Conservation (phyloP, 2,888 invertebrate genomes). For the Yponomeuta malinellus region DNA sequence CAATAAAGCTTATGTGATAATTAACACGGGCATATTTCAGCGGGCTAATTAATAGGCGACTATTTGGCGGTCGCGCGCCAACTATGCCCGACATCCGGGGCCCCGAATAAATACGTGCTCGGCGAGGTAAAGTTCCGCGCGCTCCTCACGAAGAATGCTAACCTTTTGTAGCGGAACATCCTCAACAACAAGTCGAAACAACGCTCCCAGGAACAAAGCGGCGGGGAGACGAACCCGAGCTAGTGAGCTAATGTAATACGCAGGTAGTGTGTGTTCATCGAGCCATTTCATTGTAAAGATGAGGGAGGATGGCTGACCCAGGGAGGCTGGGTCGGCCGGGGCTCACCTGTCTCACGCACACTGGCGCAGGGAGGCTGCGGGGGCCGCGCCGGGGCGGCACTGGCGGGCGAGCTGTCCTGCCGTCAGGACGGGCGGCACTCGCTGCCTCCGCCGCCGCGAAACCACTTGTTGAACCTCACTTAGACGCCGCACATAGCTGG, state of each 20-base stretch:
- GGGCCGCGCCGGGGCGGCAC: slow-evolving; percentile 33
- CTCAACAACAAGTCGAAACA: background rate
- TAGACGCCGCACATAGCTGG: background rate
- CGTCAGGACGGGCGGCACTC: slow-evolving; percentile 48
- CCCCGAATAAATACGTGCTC: slow-evolving; percentile 38
- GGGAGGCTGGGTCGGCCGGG: slow-evolving; percentile 56
- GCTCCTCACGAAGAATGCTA: slow-evolving; percentile 3
- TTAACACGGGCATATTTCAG: slow-evolving; percentile 8
- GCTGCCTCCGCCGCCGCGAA: slow-evolving; percentile 52
- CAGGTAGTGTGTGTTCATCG: slow-evolving; percentile 57
- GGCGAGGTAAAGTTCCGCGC: slow-evolving; percentile 24
- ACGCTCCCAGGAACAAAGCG: background rate
- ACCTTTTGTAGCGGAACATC: background rate
- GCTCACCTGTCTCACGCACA: slow-evolving; percentile 66
- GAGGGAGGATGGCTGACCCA: slow-evolving; percentile 10
- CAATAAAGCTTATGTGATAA: slow-evolving; percentile 9
- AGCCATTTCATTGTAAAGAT: slow-evolving; percentile 56
- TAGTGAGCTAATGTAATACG: slow-evolving; percentile 52
- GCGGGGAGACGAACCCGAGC: background rate
- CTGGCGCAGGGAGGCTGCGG: slow-evolving; percentile 19
- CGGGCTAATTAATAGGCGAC: slow-evolving; percentile 1
- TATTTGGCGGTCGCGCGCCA: slow-evolving; percentile 28
- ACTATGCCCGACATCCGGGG: slow-evolving; percentile 38
- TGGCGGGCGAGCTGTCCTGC: slow-evolving; percentile 71
- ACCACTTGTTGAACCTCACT: slow-evolving; percentile 62